Evolutionary conservation across 2,888 invertebrate genomes (phyloP).

Genomic region (Heliconius cydno): DNA sequence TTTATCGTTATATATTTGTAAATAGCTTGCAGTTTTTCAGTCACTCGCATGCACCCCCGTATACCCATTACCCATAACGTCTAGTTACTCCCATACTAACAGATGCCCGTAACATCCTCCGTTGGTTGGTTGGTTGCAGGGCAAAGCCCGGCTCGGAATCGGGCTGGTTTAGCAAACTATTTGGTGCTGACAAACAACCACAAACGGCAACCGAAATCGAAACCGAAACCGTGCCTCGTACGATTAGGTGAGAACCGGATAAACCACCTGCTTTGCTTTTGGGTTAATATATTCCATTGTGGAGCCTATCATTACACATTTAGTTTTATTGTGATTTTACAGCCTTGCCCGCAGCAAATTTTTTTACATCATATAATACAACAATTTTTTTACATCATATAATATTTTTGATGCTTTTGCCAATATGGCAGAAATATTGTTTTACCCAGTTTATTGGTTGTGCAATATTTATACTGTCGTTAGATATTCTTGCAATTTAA

Average conservation of each 20-base stretch:
- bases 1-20: neutral
- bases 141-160: slow-evolving; percentile 71
- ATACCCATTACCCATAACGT: neutral
- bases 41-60: slow-evolving; percentile 4
- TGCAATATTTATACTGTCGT: too few relatives aligned
- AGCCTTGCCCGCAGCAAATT: neutral
- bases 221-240: slow-evolving; percentile 70
- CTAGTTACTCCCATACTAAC: neutral
- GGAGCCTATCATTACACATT: neutral
- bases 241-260: slow-evolving; percentile 74
- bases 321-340: neutral
- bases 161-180: slow-evolving; percentile 86
- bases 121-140: slow-evolving; percentile 70
- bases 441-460: neutral
- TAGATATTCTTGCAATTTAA: too few relatives aligned
- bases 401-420: too few relatives aligned
- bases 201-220: slow-evolving; percentile 52
- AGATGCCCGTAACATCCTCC: neutral
- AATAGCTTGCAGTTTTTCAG: slow-evolving; percentile 36
- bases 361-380: too few relatives aligned
- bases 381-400: too few relatives aligned
- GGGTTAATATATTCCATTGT: neutral
- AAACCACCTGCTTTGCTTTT: slow-evolving; percentile 10
- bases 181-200: slow-evolving; percentile 67
- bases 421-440: neutral